A percentile compares a stretch with the other conserved stretches of the same genome.
phyloP scores from a whole-genome alignment of 2,113 vertebrate genomes.

The Azemiops feae region DNA sequence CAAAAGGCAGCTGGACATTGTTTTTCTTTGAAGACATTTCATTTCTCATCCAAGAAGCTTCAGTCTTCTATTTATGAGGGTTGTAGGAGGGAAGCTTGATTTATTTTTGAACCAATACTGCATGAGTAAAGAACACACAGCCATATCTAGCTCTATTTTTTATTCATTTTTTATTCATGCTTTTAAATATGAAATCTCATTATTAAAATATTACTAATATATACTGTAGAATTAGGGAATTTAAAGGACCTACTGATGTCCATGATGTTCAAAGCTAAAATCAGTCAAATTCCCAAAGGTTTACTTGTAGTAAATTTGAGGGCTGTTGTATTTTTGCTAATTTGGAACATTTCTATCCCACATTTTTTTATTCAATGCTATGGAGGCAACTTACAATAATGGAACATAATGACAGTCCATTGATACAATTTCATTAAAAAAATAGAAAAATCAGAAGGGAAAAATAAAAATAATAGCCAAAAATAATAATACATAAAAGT shows the following conservation, averaged over 20 bases:
- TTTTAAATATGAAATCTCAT: background rate
- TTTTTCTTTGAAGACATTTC: too few species aligned
- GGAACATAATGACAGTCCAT: background rate
- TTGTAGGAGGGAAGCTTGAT: background rate
- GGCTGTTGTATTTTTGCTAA: background rate
- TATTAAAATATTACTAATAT: background rate
- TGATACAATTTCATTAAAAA: background rate
- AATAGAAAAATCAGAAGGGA: background rate
- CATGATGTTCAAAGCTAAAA: background rate
- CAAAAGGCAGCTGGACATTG: too few species aligned
- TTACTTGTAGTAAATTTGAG: background rate
- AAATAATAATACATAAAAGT: background rate
- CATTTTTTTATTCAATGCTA: background rate
- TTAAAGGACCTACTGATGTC: background rate
- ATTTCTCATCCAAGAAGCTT: background rate
- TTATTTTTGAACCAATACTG: background rate
- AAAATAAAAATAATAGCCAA: background rate
- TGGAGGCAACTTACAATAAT: background rate
- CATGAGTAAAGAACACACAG: background rate
- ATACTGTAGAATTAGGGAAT: background rate
- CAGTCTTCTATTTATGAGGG: background rate
- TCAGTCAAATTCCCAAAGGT: background rate
- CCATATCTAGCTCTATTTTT: background rate
- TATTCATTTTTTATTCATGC: background rate
- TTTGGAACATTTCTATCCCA: background rate